Conservation (phyloP, 2,888 invertebrate genomes). For the Eucera pruinosa region DNA sequence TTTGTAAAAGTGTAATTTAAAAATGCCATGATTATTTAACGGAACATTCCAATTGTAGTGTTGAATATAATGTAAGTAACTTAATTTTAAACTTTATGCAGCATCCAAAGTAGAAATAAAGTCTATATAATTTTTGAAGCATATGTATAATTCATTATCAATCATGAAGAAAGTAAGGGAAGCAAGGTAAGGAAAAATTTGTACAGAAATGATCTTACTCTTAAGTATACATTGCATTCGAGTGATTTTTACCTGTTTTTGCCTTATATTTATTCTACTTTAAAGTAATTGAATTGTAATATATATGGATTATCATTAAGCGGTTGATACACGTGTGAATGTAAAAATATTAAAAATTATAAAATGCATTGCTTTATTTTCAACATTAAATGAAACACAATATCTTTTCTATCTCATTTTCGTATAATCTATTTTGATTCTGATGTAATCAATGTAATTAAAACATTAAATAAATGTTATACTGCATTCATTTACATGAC, state of each 20-base stretch:
- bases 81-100: conserved; percentile 38
- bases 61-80: conserved; percentile 45
- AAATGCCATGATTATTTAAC: conserved; percentile 55
- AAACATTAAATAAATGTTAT: conserved; percentile 56
- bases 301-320: conserved; percentile 23
- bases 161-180: conserved; percentile 3
- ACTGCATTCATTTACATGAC: conserved; percentile 18
- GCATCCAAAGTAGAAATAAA: conserved; percentile 40
- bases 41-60: conserved; percentile 63
- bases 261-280: conserved; percentile 35
- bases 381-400: conserved; percentile 27
- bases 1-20: conserved; percentile 39
- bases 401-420: conserved; percentile 42
- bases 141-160: conserved; percentile 12
- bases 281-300: conserved; percentile 10
- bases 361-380: conserved; percentile 43
- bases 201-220: conserved; percentile 27
- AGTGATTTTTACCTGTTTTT: conserved; percentile 11
- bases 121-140: conserved; percentile 19
- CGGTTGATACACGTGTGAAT: conserved; percentile 22
- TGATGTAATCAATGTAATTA: conserved; percentile 51
- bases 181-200: conserved; percentile 26
- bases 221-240: conserved; percentile 15
- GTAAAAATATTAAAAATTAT: conserved; percentile 43
- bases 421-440: conserved; percentile 43